Percentiles rank a stretch among this genome's conserved stretches.
phyloP scores from a whole-genome alignment of 2,888 invertebrate genomes.

The Cerastis rubricosa region DNA sequence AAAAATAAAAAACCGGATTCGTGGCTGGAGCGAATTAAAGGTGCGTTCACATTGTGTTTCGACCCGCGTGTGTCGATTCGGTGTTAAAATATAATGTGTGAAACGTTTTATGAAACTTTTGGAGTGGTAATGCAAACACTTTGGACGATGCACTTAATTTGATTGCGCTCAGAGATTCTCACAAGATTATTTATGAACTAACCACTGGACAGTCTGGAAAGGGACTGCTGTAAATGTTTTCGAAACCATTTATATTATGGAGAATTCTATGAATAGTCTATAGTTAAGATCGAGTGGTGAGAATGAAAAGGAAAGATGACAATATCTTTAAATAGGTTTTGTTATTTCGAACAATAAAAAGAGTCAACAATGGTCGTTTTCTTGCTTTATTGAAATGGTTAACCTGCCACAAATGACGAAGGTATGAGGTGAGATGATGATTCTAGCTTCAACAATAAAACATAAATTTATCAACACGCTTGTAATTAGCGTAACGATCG shows the following conservation, averaged over 20 bases:
- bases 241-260: background rate
- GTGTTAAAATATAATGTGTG: background rate
- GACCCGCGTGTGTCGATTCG: slow-evolving; percentile 26
- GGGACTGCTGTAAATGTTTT: background rate
- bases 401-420: background rate
- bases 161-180: background rate
- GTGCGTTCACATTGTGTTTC: slow-evolving; percentile 40
- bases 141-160: background rate
- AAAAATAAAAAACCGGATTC: slow-evolving; percentile 72
- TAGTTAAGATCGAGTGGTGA: background rate
- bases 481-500: background rate
- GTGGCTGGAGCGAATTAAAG: slow-evolving; percentile 45
- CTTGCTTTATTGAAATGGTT: background rate
- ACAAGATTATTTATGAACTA: background rate
- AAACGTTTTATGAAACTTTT: slow-evolving; percentile 3
- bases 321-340: background rate
- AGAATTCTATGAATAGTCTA: background rate
- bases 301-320: background rate
- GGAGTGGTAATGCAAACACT: background rate
- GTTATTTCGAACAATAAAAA: background rate
- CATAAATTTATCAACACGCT: background rate
- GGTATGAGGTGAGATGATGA: background rate
- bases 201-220: background rate
- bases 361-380: background rate
- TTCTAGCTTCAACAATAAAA: background rate